These are phyloP conservation scores for Podarcis raffonei DNA, from an alignment of 2,113 vertebrate species.

Conservation along the genomic window DNA sequence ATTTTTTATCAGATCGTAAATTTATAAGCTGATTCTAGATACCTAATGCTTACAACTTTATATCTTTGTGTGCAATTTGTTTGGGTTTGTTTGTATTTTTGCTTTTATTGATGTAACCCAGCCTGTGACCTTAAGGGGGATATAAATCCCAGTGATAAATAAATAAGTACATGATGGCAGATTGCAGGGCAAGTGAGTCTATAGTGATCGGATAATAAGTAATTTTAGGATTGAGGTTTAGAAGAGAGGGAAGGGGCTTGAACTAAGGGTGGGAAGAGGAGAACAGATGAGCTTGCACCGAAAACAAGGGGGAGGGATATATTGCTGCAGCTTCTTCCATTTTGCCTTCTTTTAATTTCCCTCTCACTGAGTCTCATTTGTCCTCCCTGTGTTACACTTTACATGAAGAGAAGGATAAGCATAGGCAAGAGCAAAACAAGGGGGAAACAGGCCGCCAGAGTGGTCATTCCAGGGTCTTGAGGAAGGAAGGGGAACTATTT, in stretches of 20 bases:
- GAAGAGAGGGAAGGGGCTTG: background rate
- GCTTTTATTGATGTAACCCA: no score
- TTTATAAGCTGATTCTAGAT: no score
- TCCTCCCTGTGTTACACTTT: background rate
- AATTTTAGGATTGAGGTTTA: background rate
- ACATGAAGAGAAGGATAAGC: background rate
- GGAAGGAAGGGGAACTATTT: background rate
- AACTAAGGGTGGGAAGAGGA: background rate
- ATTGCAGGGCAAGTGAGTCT: background rate
- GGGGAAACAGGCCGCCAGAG: background rate
- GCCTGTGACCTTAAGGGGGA: no score
- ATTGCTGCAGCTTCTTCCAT: background rate
- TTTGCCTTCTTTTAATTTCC: background rate
- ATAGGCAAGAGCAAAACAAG: background rate
- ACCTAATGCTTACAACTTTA: no score
- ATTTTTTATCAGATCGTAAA: no score
- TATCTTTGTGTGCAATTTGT: no score
- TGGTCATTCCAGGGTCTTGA: background rate
- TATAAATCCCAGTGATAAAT: no score
- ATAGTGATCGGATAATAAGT: background rate
- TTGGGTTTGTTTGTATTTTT: no score
- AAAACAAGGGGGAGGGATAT: background rate
- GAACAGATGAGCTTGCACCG: background rate
- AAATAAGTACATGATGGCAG: background rate
- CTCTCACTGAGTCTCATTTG: background rate